Percentiles rank a stretch among this genome's conserved stretches.
phyloP scores from a whole-genome alignment of 1,140 invertebrate species.

The Phocides pigmalion region DNA sequence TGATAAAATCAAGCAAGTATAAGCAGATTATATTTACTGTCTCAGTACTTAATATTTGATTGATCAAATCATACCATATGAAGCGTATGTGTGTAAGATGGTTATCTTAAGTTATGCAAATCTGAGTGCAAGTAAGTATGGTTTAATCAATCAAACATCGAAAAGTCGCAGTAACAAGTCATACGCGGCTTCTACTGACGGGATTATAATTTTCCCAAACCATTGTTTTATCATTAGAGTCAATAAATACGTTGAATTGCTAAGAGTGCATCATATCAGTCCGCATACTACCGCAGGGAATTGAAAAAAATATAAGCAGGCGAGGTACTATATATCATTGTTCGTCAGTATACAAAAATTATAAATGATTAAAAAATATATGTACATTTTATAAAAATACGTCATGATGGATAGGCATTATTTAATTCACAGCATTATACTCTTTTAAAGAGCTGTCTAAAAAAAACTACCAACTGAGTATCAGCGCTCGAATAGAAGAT shows the following conservation, averaged over 20 bases:
- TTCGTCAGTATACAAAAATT: too few relatives aligned
- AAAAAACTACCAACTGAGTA: too few relatives aligned
- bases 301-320: too few relatives aligned
- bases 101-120: slow-evolving; percentile 9
- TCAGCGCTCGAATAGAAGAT: too few relatives aligned
- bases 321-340: too few relatives aligned
- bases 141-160: slow-evolving; percentile 14
- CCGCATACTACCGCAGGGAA: not conserved
- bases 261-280: not conserved
- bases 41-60: slow-evolving; percentile 12
- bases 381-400: too few relatives aligned
- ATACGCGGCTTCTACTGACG: not conserved
- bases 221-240: slow-evolving; percentile 16
- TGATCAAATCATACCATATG: slow-evolving; percentile 9
- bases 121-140: not conserved
- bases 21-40: not conserved
- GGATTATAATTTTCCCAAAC: slow-evolving; percentile 12
- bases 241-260: not conserved
- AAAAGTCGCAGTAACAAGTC: not conserved
- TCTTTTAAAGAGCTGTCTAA: too few relatives aligned
- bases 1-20: too few relatives aligned
- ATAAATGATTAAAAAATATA: too few relatives aligned
- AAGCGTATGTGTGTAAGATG: slow-evolving; percentile 4
- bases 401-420: too few relatives aligned
- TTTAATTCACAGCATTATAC: too few relatives aligned